Evolutionary conservation across 2,888 invertebrate genomes (phyloP).

Genomic region (Luffia ferchaultella): DNA sequence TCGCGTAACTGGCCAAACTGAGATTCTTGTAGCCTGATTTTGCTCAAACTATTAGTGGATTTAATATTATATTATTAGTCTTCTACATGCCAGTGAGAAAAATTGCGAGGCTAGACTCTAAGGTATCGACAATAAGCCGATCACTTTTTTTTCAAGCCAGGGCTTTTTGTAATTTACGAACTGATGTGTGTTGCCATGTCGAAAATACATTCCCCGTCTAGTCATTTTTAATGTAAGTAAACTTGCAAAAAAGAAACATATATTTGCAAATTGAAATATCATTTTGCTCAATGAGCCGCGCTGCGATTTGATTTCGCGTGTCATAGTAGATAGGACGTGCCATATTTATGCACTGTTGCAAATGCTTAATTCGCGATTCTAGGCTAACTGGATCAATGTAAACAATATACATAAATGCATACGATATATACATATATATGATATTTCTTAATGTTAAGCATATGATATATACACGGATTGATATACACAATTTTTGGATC

Average conservation of each 20-base stretch:
- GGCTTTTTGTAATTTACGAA: background rate
- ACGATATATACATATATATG: no score
- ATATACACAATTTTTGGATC: background rate
- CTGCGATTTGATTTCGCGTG: background rate
- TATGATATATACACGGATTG: background rate
- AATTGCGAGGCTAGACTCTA: background rate
- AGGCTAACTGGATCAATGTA: background rate
- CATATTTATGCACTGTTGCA: background rate
- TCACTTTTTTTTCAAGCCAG: background rate
- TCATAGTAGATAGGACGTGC: background rate
- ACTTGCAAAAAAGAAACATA: background rate
- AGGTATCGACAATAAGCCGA: background rate
- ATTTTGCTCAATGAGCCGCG: background rate
- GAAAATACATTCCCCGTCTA: background rate
- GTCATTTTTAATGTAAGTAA: background rate
- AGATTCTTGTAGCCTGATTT: background rate
- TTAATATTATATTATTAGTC: no score
- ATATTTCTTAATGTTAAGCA: background rate
- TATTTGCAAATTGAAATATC: no score
- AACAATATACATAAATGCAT: no score
- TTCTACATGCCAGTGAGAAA: background rate
- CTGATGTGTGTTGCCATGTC: background rate
- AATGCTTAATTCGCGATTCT: background rate
- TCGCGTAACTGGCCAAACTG: conserved; percentile 8
- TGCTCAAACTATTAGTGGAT: background rate